These are phyloP conservation scores for Strigops habroptila DNA, from an alignment of 2,113 vertebrate species.

Conservation along the genomic window DNA sequence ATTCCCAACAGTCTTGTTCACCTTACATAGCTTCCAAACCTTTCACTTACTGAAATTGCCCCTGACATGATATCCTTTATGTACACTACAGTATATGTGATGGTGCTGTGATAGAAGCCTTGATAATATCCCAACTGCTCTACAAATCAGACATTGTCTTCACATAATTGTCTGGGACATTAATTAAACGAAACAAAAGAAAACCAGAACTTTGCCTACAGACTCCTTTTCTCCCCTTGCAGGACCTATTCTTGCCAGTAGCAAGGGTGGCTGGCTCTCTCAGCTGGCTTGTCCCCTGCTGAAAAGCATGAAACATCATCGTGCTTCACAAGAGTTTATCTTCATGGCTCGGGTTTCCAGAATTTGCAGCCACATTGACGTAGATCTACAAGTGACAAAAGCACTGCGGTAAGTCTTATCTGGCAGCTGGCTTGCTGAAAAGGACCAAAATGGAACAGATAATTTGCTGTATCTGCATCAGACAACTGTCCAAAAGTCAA, in stretches of 20 bases:
- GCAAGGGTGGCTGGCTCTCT: neutral
- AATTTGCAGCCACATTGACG: neutral
- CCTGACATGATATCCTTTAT: neutral
- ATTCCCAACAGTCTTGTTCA: slow-evolving; percentile 16
- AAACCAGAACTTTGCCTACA: neutral
- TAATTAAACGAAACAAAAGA: slow-evolving; percentile 18
- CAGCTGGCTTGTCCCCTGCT: neutral
- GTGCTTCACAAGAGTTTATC: neutral
- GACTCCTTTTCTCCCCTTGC: neutral
- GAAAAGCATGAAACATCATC: neutral
- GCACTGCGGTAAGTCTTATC: slow-evolving; percentile 1
- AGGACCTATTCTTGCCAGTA: neutral
- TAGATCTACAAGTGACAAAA: neutral
- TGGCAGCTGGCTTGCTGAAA: neutral
- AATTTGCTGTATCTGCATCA: neutral
- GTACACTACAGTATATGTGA: neutral
- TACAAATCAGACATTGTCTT: slow-evolving; percentile 16
- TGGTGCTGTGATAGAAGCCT: slow-evolving; percentile 7
- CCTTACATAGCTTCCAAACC: slow-evolving; percentile 34
- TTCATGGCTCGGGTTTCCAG: neutral
- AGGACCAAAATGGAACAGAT: neutral
- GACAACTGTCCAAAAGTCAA: rapidly evolving
- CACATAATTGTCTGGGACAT: neutral
- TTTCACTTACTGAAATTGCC: slow-evolving; percentile 54
- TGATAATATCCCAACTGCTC: slow-evolving; percentile 24